Evolutionary conservation across 2,888 invertebrate genomes (phyloP), one percentile per base, ranked within the genome.

Genomic region (Luperina testacea): DNA sequence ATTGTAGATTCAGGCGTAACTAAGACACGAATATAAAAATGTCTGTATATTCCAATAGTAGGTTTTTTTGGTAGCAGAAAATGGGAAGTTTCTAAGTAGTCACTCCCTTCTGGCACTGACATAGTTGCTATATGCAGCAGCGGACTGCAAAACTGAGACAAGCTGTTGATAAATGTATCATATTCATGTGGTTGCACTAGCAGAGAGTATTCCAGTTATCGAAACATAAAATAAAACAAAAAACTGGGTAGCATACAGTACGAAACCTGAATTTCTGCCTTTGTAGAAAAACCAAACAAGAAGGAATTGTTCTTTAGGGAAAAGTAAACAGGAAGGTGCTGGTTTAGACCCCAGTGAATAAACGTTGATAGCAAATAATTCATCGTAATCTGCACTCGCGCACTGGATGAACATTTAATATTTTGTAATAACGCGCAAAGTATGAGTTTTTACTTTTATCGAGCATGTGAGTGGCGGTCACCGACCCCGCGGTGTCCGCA

Each of bases 381-480:
- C n/a, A 51, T 75, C 67, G 75, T 63, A 81, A 69, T 75, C 45
- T 77, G 79, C 86, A 90, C 80, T 87, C 88, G 89, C 85, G 70
- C 87, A 90, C 80, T 77, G 72, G 86, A 88, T 90, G 88, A 79
- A 86, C 81, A 90, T 90, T 90, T 87, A 81, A 84, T 81, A 91
- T 90, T 90, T 89, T 88, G 88, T 91, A 90, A 90, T 91, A 92
- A 90, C 89, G 89, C 89, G 90, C 91, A 93, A 92, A 93, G 92
- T 91, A 92, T 91, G 91, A 94, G 93, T 93, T 96, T 95, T 96
- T 96, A 96, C 95, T 96, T 96, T 96, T 96, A 95, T 94, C 93
- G 93, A 94, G 92, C 92, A 92, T 92, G 92, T 92, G 90, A 90
- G 88, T 82, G 81, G 80, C 82, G 92, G 92, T 93, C 92, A 89